phyloP scores from a whole-genome alignment of 2,797 vertebrate species.

The Falco rusticolus region DNA sequence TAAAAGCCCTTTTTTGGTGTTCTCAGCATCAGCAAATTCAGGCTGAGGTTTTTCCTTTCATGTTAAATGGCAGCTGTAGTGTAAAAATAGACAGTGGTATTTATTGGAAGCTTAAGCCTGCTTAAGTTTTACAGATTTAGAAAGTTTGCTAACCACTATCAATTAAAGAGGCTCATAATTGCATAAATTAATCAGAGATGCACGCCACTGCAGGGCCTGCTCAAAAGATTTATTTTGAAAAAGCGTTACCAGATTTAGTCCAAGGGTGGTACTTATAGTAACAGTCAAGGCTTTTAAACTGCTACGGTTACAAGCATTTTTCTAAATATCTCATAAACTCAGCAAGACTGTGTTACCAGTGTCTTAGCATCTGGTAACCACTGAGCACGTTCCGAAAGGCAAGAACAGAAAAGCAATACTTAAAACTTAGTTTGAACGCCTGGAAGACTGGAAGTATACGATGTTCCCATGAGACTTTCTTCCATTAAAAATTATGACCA shows the following conservation, averaged over 20 bases:
- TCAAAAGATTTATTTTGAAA: slow-evolving; percentile 33
- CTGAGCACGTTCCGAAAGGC: background rate
- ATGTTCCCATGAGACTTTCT: background rate
- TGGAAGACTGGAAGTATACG: background rate
- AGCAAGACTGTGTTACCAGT: background rate
- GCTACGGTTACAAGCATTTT: background rate
- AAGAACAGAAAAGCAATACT: background rate
- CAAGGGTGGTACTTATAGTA: background rate
- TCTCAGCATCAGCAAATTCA: slow-evolving; percentile 31
- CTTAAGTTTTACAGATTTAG: slow-evolving; percentile 60
- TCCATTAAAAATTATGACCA: background rate
- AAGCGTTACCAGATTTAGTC: slow-evolving; percentile 1
- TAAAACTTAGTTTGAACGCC: background rate
- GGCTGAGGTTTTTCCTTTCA: slow-evolving; percentile 21
- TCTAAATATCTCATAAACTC: background rate
- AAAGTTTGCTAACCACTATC: slow-evolving; percentile 52
- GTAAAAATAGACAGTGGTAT: slow-evolving; percentile 65
- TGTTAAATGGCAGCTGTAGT: background rate
- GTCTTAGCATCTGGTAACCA: background rate
- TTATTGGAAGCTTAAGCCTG: slow-evolving; percentile 25
- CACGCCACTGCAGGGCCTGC: background rate
- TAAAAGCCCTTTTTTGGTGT: background rate
- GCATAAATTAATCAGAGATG: slow-evolving; percentile 44
- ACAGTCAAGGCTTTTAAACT: background rate
- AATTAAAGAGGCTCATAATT: slow-evolving; percentile 23